Evolutionary conservation across 2,113 vertebrate genomes (phyloP).

Genomic region (Bujurquina vittata): DNA sequence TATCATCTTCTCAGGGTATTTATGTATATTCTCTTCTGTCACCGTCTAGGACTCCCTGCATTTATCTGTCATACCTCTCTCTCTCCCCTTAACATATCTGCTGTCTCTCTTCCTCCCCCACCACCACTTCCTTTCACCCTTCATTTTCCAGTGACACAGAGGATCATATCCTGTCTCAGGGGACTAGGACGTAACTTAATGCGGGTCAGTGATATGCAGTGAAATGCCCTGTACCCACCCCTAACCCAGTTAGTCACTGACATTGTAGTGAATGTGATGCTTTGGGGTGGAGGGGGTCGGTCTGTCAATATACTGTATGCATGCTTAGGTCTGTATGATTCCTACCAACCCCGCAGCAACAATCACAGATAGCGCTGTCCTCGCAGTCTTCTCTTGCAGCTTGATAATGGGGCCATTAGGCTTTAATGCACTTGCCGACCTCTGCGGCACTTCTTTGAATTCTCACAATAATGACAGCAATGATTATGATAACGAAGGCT

Average conservation of each 20-base stretch:
- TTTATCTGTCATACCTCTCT: background rate
- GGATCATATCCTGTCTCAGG: slow-evolving; percentile 56
- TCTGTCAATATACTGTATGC: slow-evolving; percentile 11
- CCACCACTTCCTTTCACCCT: slow-evolving; percentile 38
- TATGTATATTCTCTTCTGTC: background rate
- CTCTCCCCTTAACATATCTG: background rate
- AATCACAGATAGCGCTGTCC: background rate
- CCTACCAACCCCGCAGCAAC: background rate
- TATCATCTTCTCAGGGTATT: slow-evolving; percentile 9
- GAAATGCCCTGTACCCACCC: slow-evolving; percentile 37
- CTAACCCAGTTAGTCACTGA: slow-evolving; percentile 57
- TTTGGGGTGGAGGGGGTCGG: background rate
- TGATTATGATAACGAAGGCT: background rate
- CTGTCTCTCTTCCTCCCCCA: slow-evolving; percentile 9
- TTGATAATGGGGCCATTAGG: slow-evolving; percentile 30
- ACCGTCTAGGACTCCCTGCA: background rate
- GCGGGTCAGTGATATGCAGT: slow-evolving; percentile 57
- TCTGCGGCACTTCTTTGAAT: background rate
- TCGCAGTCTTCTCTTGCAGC: background rate
- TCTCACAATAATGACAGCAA: slow-evolving; percentile 12
- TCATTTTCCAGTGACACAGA: slow-evolving; percentile 54
- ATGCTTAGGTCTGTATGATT: slow-evolving; percentile 2
- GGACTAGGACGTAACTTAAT: slow-evolving; percentile 58
- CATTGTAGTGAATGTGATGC: slow-evolving; percentile 1
- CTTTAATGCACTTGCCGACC: slow-evolving; percentile 31